A percentile compares a stretch with the other conserved stretches of the same genome.
phyloP scores from a whole-genome alignment of 1,140 invertebrate genomes.

The Drosophila asahinai region DNA sequence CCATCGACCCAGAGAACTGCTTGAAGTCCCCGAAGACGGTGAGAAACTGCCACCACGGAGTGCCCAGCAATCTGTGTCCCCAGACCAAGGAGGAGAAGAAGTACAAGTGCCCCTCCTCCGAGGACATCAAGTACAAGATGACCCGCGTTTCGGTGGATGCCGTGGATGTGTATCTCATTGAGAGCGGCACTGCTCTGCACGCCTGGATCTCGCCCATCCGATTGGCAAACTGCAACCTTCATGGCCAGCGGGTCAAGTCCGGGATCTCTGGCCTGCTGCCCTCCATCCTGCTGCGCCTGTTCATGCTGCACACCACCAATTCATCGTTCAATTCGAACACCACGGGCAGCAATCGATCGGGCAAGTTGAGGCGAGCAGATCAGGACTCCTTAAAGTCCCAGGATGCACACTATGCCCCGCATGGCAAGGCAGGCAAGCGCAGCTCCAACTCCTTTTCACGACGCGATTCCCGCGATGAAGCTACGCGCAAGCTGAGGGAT shows the following conservation, averaged over 20 bases:
- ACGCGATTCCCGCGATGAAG: conserved; percentile 75
- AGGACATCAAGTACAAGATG: conserved; percentile 98
- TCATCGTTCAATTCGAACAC: conserved; percentile 87
- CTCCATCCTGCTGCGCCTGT: conserved; percentile 90
- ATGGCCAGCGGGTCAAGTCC: conserved; percentile 94
- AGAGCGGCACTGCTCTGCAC: conserved; percentile 94
- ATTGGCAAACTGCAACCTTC: conserved; percentile 96
- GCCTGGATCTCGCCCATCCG: conserved; percentile 95
- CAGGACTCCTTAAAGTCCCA: conserved; percentile 79
- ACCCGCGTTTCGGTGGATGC: conserved; percentile 95
- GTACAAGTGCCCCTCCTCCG: conserved; percentile 93
- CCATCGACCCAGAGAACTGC: conserved; percentile 95
- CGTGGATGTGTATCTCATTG: conserved; percentile 95
- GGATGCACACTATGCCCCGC: conserved; percentile 49
- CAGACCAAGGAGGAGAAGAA: conserved; percentile 90
- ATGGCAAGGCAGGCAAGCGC: conserved; percentile 63
- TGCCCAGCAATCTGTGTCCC: conserved; percentile 91
- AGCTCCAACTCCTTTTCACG: conserved; percentile 81
- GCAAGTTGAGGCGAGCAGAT: conserved; percentile 73
- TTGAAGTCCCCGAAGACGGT: conserved; percentile 91
- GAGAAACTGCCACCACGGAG: conserved; percentile 94
- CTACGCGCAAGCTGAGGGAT: conserved; percentile 69
- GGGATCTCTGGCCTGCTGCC: conserved; percentile 96
- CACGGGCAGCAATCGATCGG: conserved; percentile 85
- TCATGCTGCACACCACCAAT: conserved; percentile 86